Evolutionary conservation across 2,888 invertebrate genomes (phyloP), one percentile per base, ranked within the genome.

Genomic region (Selenia dentaria): DNA sequence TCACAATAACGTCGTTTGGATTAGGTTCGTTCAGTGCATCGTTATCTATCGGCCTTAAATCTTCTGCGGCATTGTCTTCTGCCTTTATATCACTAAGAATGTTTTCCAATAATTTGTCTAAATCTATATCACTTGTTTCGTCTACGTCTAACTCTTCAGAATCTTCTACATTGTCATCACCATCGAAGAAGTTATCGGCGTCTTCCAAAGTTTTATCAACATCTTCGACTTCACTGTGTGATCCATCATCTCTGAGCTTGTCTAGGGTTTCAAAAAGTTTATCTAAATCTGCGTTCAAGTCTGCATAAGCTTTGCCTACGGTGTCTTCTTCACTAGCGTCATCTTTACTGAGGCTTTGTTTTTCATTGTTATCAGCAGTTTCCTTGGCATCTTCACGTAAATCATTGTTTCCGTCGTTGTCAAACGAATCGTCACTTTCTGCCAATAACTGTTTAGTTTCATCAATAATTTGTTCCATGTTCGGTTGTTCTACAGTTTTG

Each of bases 281-380:
- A 9, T 73, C 67, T 20, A 85, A 67, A 51, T 87, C 79, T 10
- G 64, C 65, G 45, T 78, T 67, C 5, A 87, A 59, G 38, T 84
- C 82, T 11, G 57, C 56, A 32, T 75, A 72, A 1, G 66, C 69
- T 53, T 75, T 68, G 3, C 71, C 68, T 1, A 69, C 67, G 0
- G 65, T 67, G 12, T 78, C 78, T 35, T 76, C 75, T 18, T 63
- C 64, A 16, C 6, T 31, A 14, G 12, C 29, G 3, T 22, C 28
- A 14, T 42, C 12, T 31, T 12, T 1, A 11, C 20, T 14, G 4
- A 2, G 4, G 5, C 24, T 34, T n/a, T 13, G 12, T 5, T 32
- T 32, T 6, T 20, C 10, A 9, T 57, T 50, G 6, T 36, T 33
- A 22, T 14, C 8, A 18, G 33, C 22, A 18, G 39, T 16, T 20